Percentiles rank a stretch among this genome's conserved stretches.
Conservation (phyloP, 1,140 invertebrate species). For the Drosophila nebulosa region DNA sequence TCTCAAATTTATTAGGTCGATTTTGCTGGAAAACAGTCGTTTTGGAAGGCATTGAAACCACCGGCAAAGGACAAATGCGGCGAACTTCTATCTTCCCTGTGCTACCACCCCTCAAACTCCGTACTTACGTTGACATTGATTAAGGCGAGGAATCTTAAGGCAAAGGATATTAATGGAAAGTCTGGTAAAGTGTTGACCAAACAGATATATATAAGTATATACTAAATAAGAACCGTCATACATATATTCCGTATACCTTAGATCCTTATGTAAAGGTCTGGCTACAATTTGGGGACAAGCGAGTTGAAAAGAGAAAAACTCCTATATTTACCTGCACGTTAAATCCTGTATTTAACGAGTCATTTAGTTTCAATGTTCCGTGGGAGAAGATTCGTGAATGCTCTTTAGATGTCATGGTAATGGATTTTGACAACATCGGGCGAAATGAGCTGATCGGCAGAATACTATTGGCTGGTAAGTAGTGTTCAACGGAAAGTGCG, state of each 20-base stretch:
- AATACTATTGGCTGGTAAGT: conserved; percentile 90
- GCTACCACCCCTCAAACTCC: conserved; percentile 95
- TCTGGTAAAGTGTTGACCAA: conserved; percentile 85
- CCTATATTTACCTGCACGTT: conserved; percentile 96
- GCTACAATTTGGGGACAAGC: conserved; percentile 96
- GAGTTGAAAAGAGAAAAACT: conserved; percentile 97
- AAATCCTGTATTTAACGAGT: conserved; percentile 96
- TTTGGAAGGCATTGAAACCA: conserved; percentile 95
- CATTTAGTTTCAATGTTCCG: conserved; percentile 95
- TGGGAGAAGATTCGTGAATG: conserved; percentile 97
- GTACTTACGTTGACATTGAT: conserved; percentile 92
- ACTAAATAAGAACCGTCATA: conserved; percentile 39
- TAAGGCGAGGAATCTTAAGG: conserved; percentile 95
- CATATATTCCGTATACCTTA: conserved; percentile 66
- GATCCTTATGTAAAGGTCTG: conserved; percentile 98
- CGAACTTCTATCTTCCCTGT: conserved; percentile 93
- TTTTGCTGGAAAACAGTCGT: conserved; percentile 93
- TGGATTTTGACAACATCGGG: conserved; percentile 97
- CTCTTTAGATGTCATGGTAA: conserved; percentile 94
- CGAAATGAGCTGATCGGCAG: conserved; percentile 95
- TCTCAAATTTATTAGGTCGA: conserved; percentile 87
- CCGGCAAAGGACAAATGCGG: conserved; percentile 96
- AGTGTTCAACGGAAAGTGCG: not conserved
- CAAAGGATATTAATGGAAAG: conserved; percentile 97
- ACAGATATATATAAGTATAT: too few relatives aligned